Evolutionary conservation across 2,888 invertebrate genomes (phyloP).

Genomic region (Drepana falcataria): DNA sequence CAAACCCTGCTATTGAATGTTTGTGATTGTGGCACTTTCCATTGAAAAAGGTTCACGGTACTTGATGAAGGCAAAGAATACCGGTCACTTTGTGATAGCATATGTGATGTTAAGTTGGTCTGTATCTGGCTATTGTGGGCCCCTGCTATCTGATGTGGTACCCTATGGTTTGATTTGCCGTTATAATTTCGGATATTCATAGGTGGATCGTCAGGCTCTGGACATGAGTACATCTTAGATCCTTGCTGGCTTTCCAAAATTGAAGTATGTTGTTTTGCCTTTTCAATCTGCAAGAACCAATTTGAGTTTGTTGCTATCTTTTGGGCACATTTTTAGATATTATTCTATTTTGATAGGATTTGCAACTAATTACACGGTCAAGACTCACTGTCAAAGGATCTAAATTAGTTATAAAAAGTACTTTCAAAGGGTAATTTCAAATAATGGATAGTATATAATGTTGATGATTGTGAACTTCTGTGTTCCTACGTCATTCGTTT

Average conservation of each 20-base stretch:
- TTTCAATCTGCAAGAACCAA: slow-evolving; percentile 38
- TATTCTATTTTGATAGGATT: no score
- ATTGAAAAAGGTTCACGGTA: slow-evolving; percentile 4
- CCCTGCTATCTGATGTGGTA: slow-evolving; percentile 7
- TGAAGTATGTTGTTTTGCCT: slow-evolving; percentile 31
- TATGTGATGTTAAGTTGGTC: slow-evolving; percentile 10
- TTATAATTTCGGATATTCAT: slow-evolving; percentile 9
- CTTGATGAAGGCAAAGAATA: slow-evolving; percentile 6
- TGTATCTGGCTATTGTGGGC: background rate
- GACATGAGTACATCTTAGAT: slow-evolving; percentile 24
- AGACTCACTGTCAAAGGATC: no score
- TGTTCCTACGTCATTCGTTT: no score
- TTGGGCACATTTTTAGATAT: no score
- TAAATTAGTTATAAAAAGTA: no score
- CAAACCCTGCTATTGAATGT: slow-evolving; percentile 25
- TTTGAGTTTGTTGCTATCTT: background rate
- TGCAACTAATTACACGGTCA: no score
- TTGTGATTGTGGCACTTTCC: background rate
- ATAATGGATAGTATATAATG: no score
- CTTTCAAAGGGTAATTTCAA: no score
- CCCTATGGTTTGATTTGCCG: background rate
- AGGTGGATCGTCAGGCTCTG: slow-evolving; percentile 49
- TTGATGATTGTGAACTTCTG: no score
- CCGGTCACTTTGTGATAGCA: slow-evolving; percentile 7
- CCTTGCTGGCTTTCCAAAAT: slow-evolving; percentile 15